Evolutionary conservation across 2,888 invertebrate genomes (phyloP), one percentile per base, ranked within the genome.

Genomic region (Synanthedon andrenaeformis): DNA sequence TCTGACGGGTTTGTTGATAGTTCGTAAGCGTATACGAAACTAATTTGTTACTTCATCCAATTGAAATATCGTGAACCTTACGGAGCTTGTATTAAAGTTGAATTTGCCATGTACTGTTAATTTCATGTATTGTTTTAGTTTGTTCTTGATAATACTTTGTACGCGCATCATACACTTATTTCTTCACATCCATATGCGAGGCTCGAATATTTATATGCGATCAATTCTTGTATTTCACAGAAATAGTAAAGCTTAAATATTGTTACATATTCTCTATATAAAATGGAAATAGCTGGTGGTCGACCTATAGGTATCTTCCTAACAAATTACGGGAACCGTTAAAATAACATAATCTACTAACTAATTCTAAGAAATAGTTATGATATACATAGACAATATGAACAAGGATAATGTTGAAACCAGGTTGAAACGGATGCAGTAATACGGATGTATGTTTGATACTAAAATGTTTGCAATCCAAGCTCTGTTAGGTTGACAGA

Each of bases 1-100:
- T 52, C 45, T 42, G 19, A 45, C 45, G 45, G 42, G 52, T 52
- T 52, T 52, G 52, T 52, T 52, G 28, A 52, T 52, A 52, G 17
- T 52, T 45, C 13, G 14, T n/a, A 13, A 45, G 35, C 35, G n/a
- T 45, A 45, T 45, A 45, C 11, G 8, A 45, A 13, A 45, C 45
- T 8, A 45, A 6, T 8, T 45, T 45, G 14, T 14, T 13, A 4
- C 14, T 45, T n/a, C 45, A 45, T n/a, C 14, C 11, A 13, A 45
- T 13, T 13, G 10, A 45, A 45, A 45, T 45, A 45, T 45, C 14
- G 13, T 13, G 45, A 14, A 45, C 45, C 14, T 12, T 45, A 45
- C 12, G 14, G 14, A 12, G 45, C 45, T 6, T 13, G n/a, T n/a
- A 45, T n/a, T 45, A 13, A 45, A 45, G 12, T 6, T 14, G 45